Evolutionary conservation across 2,888 invertebrate genomes (phyloP).

Genomic region (Mimumesa dahlbomi): DNA sequence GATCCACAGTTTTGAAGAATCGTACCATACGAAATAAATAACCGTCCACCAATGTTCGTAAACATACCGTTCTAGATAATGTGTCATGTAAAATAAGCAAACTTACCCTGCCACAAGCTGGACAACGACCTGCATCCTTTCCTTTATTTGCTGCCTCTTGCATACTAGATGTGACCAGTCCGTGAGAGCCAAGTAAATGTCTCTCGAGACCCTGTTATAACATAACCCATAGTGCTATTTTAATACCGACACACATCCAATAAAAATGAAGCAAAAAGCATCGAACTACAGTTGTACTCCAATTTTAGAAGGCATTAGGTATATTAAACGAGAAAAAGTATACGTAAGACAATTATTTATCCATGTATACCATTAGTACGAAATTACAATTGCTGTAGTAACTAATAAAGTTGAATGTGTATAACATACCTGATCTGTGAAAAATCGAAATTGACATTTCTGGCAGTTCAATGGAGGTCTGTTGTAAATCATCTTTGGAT

Average conservation of each 20-base stretch:
- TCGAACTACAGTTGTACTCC: neutral
- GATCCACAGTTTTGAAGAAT: conserved; percentile 32
- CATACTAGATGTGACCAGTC: conserved; percentile 97
- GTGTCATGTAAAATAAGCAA: neutral
- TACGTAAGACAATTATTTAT: too few species aligned
- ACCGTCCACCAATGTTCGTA: neutral
- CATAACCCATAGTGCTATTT: neutral
- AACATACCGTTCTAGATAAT: neutral
- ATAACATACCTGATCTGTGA: conserved; percentile 87
- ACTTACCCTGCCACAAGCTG: conserved; percentile 95
- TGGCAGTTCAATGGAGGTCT: conserved; percentile 97
- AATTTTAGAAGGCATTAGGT: neutral
- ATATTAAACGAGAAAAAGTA: too few species aligned
- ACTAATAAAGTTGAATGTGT: too few species aligned
- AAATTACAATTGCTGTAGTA: too few species aligned
- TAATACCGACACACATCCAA: neutral
- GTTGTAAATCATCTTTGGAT: conserved; percentile 97
- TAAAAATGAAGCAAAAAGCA: neutral
- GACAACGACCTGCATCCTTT: conserved; percentile 96
- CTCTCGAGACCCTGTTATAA: conserved; percentile 90
- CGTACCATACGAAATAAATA: neutral
- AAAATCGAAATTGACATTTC: conserved; percentile 97
- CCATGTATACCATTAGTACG: too few species aligned
- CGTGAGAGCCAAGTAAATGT: conserved; percentile 96
- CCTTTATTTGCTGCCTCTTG: conserved; percentile 97